These are phyloP conservation scores for Phenganax subtilis DNA, from an alignment of 92 coral and sea anemone genomes.

Conservation along the genomic window DNA sequence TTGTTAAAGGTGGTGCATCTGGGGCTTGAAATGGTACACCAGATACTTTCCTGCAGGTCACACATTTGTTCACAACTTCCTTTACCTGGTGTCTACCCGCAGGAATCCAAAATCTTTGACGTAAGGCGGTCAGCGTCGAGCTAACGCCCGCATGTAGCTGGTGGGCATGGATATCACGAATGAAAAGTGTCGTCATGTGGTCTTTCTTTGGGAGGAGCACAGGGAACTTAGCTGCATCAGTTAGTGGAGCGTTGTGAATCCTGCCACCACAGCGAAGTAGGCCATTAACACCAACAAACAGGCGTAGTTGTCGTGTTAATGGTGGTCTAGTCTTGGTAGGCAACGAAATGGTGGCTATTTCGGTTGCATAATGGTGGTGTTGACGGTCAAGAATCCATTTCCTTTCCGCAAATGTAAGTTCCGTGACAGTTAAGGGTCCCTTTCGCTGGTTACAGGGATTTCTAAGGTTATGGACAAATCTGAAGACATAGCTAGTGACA, in stretches of 20 bases:
- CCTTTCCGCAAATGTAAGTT: too few species aligned
- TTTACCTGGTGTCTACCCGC: slow-evolving; percentile 44
- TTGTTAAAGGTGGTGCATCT: slow-evolving; percentile 45
- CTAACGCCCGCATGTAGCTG: slow-evolving; percentile 26
- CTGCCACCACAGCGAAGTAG: slow-evolving; percentile 52
- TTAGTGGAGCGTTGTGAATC: slow-evolving; percentile 50
- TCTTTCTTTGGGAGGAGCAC: neutral
- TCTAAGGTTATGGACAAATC: too few species aligned
- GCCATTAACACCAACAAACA: slow-evolving; percentile 38
- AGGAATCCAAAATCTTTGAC: slow-evolving; percentile 38
- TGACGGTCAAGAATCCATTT: too few species aligned
- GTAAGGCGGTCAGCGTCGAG: slow-evolving; percentile 49
- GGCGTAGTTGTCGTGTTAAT: slow-evolving; percentile 40
- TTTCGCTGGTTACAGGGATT: too few species aligned
- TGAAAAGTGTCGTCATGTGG: slow-evolving; percentile 35
- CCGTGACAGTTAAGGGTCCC: too few species aligned
- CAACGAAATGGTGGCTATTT: too few species aligned
- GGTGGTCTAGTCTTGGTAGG: slow-evolving; percentile 25
- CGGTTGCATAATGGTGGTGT: too few species aligned
- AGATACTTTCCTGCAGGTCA: slow-evolving; percentile 17
- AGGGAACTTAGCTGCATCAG: slow-evolving; percentile 43
- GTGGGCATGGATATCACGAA: slow-evolving; percentile 28
- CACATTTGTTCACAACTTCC: slow-evolving; percentile 4
- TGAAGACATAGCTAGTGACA: too few species aligned
- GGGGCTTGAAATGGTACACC: slow-evolving; percentile 25